Evolutionary conservation across 2,888 invertebrate genomes (phyloP), one percentile per base, ranked within the genome.

Genomic region (Tiliacea aurago): DNA sequence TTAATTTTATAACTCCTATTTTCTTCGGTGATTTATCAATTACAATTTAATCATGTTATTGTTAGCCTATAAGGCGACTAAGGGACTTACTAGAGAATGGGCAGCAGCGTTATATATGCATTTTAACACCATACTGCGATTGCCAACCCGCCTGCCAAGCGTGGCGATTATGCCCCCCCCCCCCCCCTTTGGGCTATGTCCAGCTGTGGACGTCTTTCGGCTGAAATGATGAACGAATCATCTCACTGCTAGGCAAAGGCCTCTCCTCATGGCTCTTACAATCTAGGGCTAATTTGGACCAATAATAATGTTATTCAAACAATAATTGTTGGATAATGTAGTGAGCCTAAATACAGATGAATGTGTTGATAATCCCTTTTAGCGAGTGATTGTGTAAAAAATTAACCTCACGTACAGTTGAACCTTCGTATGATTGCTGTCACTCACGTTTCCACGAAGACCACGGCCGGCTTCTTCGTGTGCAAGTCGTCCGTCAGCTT

Each of bases 401-500:
- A 18, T 7, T 4, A 7, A 23, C 6, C 10, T 20, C 63, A 33
- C 20, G 5, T 51, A 28, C 7, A 18, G 43, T 43, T 45, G 18
- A 18, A 20, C 18, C 28, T 28, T 43, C 18, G 11, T 28, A 49
- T 51, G 20, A n/a, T 53, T 3, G 6, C 15, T 53, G 6, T 47
- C 10, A 90, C 93, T 91, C 33, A 94, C 93, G 64, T 53, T 33
- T 94, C 91, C 0, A 64, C 76, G 55, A 90, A 85, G 0, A 78
- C 85, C 2, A 92, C 85, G 7, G 90, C 89, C 1, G 88, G 70
- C 65, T 92, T 94, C 84, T 89, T 92, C 4, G 78, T 49, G 3
- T 67, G 43, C 2, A 69, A 69, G 0, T 87, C 85, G 0, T 83
- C 78, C 3, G 76, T 49, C 4, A 81, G 45, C 49, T 64, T 74